phyloP scores from a whole-genome alignment of 2,113 vertebrate genomes.

The Rhea americana region DNA sequence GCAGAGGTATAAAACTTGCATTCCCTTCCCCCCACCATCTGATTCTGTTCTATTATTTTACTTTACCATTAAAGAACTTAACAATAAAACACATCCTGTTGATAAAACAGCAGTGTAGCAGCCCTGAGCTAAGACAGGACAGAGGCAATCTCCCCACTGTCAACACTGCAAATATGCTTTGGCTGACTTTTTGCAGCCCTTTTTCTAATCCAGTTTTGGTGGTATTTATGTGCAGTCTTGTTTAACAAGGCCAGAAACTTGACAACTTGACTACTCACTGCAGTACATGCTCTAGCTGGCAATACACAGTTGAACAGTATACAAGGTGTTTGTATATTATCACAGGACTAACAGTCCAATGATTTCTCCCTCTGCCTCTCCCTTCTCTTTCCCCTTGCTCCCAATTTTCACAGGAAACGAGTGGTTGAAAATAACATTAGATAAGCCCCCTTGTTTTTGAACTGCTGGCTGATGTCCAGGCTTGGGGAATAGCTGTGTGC shows the following conservation, averaged over 20 bases:
- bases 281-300: not conserved
- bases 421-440: not conserved
- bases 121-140: not conserved
- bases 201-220: not conserved
- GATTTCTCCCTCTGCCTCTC: not conserved
- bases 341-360: not conserved
- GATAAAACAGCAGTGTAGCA: not conserved
- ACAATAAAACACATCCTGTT: not conserved
- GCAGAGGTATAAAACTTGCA: not conserved
- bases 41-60: not conserved
- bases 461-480: not conserved
- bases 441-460: not conserved
- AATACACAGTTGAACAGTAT: not conserved
- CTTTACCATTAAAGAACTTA: not conserved
- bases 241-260: not conserved
- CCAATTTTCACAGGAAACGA: not conserved
- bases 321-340: not conserved
- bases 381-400: not conserved
- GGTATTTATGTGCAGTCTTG: not conserved
- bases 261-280: not conserved
- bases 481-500: rapidly evolving
- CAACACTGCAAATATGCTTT: not conserved
- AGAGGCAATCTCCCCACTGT: not conserved
- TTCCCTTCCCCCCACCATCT: not conserved
- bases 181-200: not conserved